phyloP scores from a whole-genome alignment of 1,140 invertebrate species.

The Stratiolaelaps scimitus region DNA sequence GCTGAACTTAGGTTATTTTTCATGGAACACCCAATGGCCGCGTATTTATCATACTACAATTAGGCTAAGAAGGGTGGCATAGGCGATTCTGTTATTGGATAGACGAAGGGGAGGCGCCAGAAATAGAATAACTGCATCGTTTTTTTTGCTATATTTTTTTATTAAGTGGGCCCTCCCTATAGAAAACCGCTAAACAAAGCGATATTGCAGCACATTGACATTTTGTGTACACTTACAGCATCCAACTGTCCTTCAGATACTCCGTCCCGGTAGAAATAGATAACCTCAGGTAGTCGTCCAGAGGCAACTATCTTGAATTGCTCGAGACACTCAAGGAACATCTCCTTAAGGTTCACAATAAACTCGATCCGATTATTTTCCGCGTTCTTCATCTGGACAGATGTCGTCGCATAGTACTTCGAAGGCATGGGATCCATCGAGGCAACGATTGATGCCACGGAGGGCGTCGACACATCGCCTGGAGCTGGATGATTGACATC shows the following conservation, averaged over 20 bases:
- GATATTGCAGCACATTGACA: too few relatives aligned
- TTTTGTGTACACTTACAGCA: constrained; percentile 35
- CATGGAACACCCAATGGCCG: too few relatives aligned
- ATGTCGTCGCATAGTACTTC: constrained; percentile 30
- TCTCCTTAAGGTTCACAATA: not conserved
- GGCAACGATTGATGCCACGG: constrained; percentile 30
- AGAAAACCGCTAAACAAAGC: too few relatives aligned
- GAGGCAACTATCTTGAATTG: constrained; percentile 6
- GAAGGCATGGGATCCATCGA: constrained; percentile 33
- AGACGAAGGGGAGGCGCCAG: too few relatives aligned
- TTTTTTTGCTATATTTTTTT: too few relatives aligned
- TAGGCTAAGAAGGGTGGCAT: too few relatives aligned
- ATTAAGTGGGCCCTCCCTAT: too few relatives aligned
- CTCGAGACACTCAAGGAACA: not conserved
- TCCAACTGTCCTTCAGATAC: constrained; percentile 76
- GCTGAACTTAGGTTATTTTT: too few relatives aligned
- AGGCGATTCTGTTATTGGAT: too few relatives aligned
- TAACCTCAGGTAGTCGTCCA: constrained; percentile 45
- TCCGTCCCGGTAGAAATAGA: constrained; percentile 69
- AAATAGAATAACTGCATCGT: too few relatives aligned
- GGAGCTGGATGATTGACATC: constrained; percentile 24
- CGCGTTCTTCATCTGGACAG: constrained; percentile 31
- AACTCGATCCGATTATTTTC: not conserved
- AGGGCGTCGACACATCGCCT: not conserved
- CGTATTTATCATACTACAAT: too few relatives aligned